A percentile compares a stretch with the other conserved stretches of the same genome.
These are phyloP conservation scores for Ernsta delagoae DNA, from an alignment of 2,888 invertebrate species.

Conservation along the genomic window DNA sequence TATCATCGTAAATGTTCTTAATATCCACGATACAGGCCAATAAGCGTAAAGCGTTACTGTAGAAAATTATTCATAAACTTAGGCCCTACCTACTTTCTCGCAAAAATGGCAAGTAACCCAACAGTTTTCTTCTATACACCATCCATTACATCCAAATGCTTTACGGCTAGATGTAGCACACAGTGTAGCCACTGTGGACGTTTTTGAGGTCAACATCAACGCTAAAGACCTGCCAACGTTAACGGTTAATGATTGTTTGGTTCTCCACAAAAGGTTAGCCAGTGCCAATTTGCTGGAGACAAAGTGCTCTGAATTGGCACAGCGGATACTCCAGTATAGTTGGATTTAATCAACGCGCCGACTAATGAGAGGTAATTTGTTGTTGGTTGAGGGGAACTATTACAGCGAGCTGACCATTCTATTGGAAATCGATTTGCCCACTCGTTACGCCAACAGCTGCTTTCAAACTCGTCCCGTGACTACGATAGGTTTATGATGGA, in stretches of 20 bases:
- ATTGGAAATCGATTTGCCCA: slow-evolving; percentile 37
- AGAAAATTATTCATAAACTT: too few species aligned
- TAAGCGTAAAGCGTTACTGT: too few species aligned
- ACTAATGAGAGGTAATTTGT: slow-evolving; percentile 47
- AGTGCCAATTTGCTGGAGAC: slow-evolving; percentile 30
- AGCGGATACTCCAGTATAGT: slow-evolving; percentile 32
- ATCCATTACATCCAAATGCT: not conserved
- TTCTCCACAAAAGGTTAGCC: slow-evolving; percentile 31
- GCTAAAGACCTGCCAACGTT: slow-evolving; percentile 1
- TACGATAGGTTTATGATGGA: too few species aligned
- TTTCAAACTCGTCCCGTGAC: not conserved
- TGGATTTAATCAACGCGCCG: slow-evolving; percentile 45
- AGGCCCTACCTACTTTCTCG: too few species aligned
- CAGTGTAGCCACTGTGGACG: not conserved
- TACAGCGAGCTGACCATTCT: slow-evolving; percentile 39
- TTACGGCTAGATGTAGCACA: not conserved
- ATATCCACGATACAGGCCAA: too few species aligned
- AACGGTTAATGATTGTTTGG: slow-evolving; percentile 26
- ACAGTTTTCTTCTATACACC: not conserved
- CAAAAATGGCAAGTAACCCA: not conserved
- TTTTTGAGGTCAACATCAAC: not conserved
- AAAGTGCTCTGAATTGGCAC: slow-evolving; percentile 34
- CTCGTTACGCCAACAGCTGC: slow-evolving; percentile 19
- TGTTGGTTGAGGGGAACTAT: slow-evolving; percentile 44
- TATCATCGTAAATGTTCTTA: too few species aligned